Evolutionary conservation across 2,888 invertebrate species (phyloP).

Genomic region (Anthrax anthrax): DNA sequence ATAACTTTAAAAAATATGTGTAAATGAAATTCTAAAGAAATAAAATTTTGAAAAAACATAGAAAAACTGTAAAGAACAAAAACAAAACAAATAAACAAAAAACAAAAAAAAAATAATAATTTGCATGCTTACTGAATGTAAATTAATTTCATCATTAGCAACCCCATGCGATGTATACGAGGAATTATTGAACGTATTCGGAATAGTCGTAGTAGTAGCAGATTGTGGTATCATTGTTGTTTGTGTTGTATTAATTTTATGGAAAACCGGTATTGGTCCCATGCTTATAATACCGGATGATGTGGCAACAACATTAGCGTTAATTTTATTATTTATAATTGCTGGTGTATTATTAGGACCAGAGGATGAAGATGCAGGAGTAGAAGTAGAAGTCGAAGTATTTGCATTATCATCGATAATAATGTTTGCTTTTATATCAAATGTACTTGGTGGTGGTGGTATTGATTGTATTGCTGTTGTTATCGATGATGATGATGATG

Average conservation of each 20-base stretch:
- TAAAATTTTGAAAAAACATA: too few species aligned
- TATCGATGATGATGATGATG: constrained; percentile 15
- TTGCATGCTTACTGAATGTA: constrained; percentile 34
- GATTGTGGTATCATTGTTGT: too few species aligned
- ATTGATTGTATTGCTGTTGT: constrained; percentile 10
- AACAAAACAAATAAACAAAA: constrained; percentile 13
- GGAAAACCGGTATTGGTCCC: constrained; percentile 33
- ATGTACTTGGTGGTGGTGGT: constrained; percentile 17
- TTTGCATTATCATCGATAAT: too few species aligned
- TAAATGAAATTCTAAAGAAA: too few species aligned
- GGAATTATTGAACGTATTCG: too few species aligned
- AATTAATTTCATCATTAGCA: constrained; percentile 38
- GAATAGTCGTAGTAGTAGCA: too few species aligned
- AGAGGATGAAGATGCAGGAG: constrained; percentile 15
- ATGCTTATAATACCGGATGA: constrained; percentile 10
- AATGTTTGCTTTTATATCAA: too few species aligned
- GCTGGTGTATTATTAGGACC: too few species aligned
- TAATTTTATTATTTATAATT: too few species aligned
- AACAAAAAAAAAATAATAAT: constrained; percentile 16
- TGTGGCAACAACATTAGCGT: constrained; percentile 7
- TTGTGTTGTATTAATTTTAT: constrained; percentile 36
- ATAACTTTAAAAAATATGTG: too few species aligned
- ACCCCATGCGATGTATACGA: constrained; percentile 40
- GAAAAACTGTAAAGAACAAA: too few species aligned
- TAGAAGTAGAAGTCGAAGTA: too few species aligned